These are phyloP conservation scores for Propithecus coquereli DNA, from an alignment of 2,113 vertebrate species.

Conservation along the genomic window DNA sequence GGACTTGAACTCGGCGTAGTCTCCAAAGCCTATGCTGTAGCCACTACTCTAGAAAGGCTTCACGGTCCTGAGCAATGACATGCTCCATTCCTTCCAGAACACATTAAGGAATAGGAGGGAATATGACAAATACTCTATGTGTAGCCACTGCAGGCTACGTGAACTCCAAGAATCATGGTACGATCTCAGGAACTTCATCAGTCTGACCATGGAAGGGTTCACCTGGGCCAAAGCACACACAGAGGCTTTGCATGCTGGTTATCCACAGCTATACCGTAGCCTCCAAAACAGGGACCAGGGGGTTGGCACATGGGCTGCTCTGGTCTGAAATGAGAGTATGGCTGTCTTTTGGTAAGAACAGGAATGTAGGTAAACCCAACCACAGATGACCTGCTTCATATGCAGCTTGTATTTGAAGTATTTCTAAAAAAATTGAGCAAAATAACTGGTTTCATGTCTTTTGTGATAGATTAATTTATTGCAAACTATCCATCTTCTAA, in stretches of 20 bases:
- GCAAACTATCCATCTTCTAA: neutral
- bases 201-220: neutral
- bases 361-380: neutral
- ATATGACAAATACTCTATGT: neutral
- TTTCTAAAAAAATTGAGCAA: neutral
- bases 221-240: neutral
- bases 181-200: neutral
- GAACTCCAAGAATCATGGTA: neutral
- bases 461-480: neutral
- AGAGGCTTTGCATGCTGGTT: neutral
- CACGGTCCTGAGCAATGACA: neutral
- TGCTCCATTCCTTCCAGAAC: neutral
- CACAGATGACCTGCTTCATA: neutral
- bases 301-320: accelerated
- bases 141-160: neutral
- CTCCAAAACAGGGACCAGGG: neutral
- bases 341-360: neutral
- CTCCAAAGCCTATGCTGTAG: neutral
- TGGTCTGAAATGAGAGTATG: neutral
- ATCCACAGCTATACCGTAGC: neutral
- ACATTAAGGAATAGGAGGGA: neutral
- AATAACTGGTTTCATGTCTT: neutral
- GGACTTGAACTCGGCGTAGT: neutral
- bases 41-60: neutral
- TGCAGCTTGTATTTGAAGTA: neutral